Base-by-base conservation (phyloP, 2,797 vertebrate species). In the Podarcis lilfordi region DNA sequence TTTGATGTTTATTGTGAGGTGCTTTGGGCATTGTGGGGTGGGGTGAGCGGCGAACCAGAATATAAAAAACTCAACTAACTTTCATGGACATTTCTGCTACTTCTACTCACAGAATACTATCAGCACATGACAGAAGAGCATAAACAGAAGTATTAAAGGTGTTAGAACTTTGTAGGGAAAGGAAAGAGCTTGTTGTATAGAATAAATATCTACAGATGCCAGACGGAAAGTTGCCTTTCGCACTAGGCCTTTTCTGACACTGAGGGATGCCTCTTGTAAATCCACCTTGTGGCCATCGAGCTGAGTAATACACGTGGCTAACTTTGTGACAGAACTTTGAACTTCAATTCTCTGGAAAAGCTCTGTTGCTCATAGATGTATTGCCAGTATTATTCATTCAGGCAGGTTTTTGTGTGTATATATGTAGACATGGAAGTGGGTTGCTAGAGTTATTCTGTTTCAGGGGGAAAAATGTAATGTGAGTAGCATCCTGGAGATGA, bases 371-470 rank as follows among this genome's bases (percentile, higher is more conserved):
- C n/a, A 43, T 64, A 66, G 69, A 85, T 15, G 9, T 80, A 35
- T 85, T 80, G 37, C 68, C n/a, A 80, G 3, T 85, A 80, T 80
- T 75, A 80, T 84, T 64, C 35, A 80, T 45, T 74, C 27, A 43
- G 66, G 59, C 35, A 64, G 45, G 13, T 69, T 27, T 37, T 6
- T 40, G 45, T 50, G 23, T 15, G n/a, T 27, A 23, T 71, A 32
- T 84, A n/a, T 11, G 25, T 29, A 64, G 17, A 50, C 11, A 32
- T 50, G 61, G 59, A 35, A 75, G 32, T 8, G 25, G 81, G 13
- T 37, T n/a, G 5, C 17, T 23, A 68, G 35, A 75, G 6, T 32
- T 13, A 68, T 85, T 85, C 78, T 50, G 35, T 75, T 85, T 76
- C 69, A 23, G 50, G 13, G 13, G 13, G 3, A 3, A 0, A 66